phyloP scores from a whole-genome alignment of 1,140 invertebrate species.

The Rhopalosiphum maidis region DNA sequence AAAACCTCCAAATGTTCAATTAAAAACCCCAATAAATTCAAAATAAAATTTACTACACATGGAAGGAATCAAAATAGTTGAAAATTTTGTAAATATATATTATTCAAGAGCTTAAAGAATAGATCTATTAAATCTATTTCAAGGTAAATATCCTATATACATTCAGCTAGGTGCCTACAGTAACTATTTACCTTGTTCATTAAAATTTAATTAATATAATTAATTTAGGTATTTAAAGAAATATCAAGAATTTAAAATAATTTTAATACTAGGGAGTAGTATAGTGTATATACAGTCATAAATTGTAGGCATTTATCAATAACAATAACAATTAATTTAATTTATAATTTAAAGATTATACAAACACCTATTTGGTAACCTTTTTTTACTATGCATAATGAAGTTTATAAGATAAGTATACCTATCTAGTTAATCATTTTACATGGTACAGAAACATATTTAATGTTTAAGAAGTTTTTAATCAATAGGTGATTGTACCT shows the following conservation, averaged over 20 bases:
- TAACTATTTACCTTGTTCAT: background rate
- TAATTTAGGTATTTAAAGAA: no score
- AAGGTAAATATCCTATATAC: background rate
- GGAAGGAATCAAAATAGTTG: background rate
- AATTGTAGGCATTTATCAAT: background rate
- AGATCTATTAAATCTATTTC: no score
- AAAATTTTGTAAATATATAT: background rate
- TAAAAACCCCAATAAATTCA: background rate
- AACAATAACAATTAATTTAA: background rate
- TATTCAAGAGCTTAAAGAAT: background rate
- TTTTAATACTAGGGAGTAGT: background rate
- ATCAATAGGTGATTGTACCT: no score
- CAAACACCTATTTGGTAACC: background rate
- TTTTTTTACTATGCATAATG: background rate
- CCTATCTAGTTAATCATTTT: background rate
- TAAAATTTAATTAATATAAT: no score
- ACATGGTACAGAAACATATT: background rate
- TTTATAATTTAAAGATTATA: background rate
- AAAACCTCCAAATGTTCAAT: no score
- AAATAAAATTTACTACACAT: background rate
- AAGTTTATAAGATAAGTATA: background rate
- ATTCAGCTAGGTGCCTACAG: background rate
- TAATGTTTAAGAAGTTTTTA: no score
- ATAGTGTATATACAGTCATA: no score
- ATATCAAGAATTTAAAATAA: no score